Conservation (phyloP, 2,888 invertebrate genomes). For the Colletes collaris region DNA sequence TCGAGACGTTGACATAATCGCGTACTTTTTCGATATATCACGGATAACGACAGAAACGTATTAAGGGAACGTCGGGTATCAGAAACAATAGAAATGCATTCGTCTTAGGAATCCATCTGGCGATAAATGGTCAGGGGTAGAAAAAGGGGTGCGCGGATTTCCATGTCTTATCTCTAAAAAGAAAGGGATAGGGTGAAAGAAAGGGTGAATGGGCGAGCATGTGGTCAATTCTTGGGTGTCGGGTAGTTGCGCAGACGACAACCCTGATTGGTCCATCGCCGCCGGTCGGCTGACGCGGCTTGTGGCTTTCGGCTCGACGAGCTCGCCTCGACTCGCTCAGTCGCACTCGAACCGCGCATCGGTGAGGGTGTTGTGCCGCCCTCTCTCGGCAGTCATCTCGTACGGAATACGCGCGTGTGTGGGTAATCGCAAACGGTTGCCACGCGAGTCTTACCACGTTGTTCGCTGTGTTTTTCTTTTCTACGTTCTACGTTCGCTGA, state of each 20-base stretch:
- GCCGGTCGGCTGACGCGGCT: conserved; percentile 70
- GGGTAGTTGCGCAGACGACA: conserved; percentile 74
- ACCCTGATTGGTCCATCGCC: conserved; percentile 75
- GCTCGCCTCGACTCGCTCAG: conserved; percentile 77
- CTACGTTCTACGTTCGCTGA: conserved; percentile 14
- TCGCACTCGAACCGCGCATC: conserved; percentile 81
- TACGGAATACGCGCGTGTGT: conserved; percentile 53
- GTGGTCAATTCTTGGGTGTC: conserved; percentile 76
- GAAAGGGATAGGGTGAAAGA: conserved; percentile 13
- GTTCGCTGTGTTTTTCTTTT: conserved; percentile 26
- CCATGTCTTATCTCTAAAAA: conserved; percentile 20
- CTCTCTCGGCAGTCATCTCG: conserved; percentile 46
- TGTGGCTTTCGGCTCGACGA: conserved; percentile 73
- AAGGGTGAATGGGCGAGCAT: conserved; percentile 60
- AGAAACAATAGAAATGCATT: conserved; percentile 38
- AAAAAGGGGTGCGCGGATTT: conserved; percentile 19
- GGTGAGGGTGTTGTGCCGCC: conserved; percentile 72
- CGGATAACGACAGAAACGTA: conserved; percentile 44
- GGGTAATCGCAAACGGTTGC: conserved; percentile 51
- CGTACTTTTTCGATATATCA: conserved; percentile 31
- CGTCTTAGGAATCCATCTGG: conserved; percentile 26
- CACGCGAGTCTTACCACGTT: conserved; percentile 62
- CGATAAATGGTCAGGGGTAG: conserved; percentile 25
- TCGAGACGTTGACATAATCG: background rate
- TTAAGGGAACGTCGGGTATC: conserved; percentile 31